Conservation (phyloP, 2,113 vertebrate genomes). For the Thamnophis sirtalis region DNA sequence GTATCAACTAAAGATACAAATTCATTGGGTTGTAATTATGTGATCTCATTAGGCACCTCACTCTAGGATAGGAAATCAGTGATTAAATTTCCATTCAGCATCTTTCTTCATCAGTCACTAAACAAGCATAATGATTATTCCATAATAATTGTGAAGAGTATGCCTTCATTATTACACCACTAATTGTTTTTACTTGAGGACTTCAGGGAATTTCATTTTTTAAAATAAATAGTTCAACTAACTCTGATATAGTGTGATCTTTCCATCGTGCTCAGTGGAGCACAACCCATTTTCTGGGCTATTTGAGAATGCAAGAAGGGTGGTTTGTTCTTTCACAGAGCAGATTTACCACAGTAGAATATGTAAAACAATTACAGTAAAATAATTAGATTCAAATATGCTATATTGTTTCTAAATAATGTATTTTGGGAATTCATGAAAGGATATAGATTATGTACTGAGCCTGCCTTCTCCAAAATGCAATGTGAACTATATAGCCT, state of each 20-base stretch:
- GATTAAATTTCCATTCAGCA: conserved; percentile 64
- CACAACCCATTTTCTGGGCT: conserved; percentile 17
- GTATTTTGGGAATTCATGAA: background rate
- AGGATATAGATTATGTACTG: background rate
- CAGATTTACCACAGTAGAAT: background rate
- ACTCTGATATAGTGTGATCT: conserved; percentile 13
- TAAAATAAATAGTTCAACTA: conserved; percentile 18
- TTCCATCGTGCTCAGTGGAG: conserved; percentile 35
- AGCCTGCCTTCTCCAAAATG: background rate
- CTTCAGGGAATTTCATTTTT: conserved; percentile 48
- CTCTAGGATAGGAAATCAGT: conserved; percentile 58
- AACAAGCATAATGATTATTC: conserved; percentile 62
- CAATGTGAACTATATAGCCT: background rate
- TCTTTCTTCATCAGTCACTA: conserved; percentile 59
- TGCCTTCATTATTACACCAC: conserved; percentile 45
- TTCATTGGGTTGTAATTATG: conserved; percentile 62
- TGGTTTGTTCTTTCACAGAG: background rate
- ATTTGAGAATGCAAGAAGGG: conserved; percentile 39
- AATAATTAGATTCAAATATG: background rate
- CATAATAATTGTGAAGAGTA: conserved; percentile 48
- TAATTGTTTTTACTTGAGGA: conserved; percentile 54
- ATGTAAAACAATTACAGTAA: background rate
- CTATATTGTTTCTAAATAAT: background rate
- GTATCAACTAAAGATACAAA: conserved; percentile 52
- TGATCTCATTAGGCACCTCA: conserved; percentile 58